These are phyloP conservation scores for Paraescarpia echinospica DNA, from an alignment of 1,140 invertebrate species.

Conservation along the genomic window DNA sequence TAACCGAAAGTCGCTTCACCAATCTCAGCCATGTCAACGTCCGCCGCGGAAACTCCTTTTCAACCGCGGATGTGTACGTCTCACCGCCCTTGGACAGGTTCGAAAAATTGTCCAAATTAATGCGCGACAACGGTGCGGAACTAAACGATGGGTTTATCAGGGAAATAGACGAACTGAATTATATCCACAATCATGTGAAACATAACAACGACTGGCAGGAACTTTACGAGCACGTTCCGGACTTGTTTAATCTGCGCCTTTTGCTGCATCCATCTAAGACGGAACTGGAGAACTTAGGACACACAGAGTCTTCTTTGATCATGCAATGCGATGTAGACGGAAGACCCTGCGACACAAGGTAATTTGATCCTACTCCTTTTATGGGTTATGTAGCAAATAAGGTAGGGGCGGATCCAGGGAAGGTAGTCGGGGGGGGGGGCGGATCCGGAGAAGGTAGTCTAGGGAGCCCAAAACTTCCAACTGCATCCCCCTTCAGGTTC, in stretches of 20 bases:
- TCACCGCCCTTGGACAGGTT: background rate
- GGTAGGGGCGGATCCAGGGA: no score
- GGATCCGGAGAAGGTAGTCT: no score
- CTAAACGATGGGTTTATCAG: background rate
- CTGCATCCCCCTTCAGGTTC: no score
- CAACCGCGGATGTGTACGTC: background rate
- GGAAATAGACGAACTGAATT: background rate
- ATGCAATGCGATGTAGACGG: background rate
- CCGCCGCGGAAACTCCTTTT: background rate
- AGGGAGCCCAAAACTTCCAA: no score
- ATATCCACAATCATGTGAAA: background rate
- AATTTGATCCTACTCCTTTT: background rate
- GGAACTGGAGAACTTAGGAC: background rate
- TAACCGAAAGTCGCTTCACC: background rate
- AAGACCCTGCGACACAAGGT: background rate
- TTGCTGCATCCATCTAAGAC: background rate
- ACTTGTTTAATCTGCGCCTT: background rate
- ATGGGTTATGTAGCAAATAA: background rate
- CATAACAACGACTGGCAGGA: background rate
- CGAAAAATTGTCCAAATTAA: background rate
- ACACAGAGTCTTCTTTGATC: background rate
- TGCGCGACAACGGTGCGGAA: background rate
- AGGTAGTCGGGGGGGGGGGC: no score
- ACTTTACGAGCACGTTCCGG: background rate
- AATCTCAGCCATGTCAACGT: background rate